Conservation (phyloP, 1,140 invertebrate genomes). For the Portunus trituberculatus region DNA sequence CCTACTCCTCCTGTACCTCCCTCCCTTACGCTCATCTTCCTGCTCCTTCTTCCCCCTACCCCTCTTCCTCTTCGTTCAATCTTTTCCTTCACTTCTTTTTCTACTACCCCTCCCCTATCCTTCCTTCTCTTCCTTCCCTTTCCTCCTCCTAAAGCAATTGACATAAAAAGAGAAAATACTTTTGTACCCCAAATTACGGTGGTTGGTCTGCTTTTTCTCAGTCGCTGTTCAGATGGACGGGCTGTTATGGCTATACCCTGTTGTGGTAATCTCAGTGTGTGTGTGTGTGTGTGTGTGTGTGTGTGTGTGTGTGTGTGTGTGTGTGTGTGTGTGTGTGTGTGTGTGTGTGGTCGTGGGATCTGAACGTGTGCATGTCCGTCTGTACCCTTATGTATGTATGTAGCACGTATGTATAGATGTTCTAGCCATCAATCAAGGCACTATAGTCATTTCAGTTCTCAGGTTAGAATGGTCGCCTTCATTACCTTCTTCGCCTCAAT, state of each 20-base stretch:
- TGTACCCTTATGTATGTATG: conserved; percentile 7
- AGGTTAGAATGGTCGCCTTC: neutral
- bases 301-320: conserved; percentile 52
- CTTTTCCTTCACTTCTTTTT: neutral
- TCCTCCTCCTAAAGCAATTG: neutral
- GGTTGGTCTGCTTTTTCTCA: neutral
- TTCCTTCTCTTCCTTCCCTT: neutral
- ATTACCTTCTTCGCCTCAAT: neutral
- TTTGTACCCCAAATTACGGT: too few species aligned
- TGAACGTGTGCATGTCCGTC: neutral
- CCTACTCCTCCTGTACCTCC: neutral
- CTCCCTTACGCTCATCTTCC: neutral
- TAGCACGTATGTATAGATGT: neutral
- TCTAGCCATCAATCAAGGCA: neutral
- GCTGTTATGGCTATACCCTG: neutral
- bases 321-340: conserved; percentile 41
- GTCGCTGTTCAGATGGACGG: neutral
- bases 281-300: conserved; percentile 31
- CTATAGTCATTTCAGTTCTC: neutral
- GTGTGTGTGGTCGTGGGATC: conserved; percentile 29
- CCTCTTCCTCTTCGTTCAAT: neutral
- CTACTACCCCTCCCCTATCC: neutral
- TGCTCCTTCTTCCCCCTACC: neutral
- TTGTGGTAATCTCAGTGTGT: neutral
- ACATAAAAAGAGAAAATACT: too few species aligned